Base-by-base conservation (phyloP, 2,888 invertebrate genomes). In the Patella ulyssiponensis region DNA sequence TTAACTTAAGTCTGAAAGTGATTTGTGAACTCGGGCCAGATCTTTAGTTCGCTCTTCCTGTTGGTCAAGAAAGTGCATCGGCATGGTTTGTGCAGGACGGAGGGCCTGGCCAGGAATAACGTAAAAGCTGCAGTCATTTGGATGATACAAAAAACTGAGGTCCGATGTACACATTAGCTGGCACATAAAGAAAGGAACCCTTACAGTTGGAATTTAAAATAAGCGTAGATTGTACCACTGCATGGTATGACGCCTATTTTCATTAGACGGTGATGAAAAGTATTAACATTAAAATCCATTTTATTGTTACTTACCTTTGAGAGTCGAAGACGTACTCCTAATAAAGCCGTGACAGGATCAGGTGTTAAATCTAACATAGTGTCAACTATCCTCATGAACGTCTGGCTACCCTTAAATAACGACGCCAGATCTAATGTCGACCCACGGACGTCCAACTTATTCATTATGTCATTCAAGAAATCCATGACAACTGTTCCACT, bases 391-490 rank as follows among this genome's bases (percentile, higher is more conserved):
- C 69, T 58, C 12, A 75, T 76, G 14, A 85, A 75, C 14, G 79
- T 75, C 1, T 80, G 81, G 11, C 80, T 77, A 51, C 80, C 81
- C 14, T 74, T 76, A 51, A 86, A 79, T 56, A 85, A 58, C 12
- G 77, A 72, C 0, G 81, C 82, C 51, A 86, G 77, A 78, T 85
- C 83, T 51, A 86, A 70, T 11, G 71, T 76, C 14, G 73, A 77
- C 17, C 77, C 81, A 44, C 79, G 64, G 9, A 76, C 58, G 33
- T 73, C 54, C n/a, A 83, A 20, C 52, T 78, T 75, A 23, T 69
- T 74, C 69, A 84, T 33, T 12, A 85, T 53, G 12, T 80, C 77
- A 51, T 77, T 77, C 23, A 84, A 71, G 74, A 78, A 83, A 23
- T 79, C 78, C 69, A 77, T 7, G 9, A 84, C 17, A 1, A 81